Base-by-base conservation (phyloP, 2,888 invertebrate species). In the Drosophila leonis region DNA sequence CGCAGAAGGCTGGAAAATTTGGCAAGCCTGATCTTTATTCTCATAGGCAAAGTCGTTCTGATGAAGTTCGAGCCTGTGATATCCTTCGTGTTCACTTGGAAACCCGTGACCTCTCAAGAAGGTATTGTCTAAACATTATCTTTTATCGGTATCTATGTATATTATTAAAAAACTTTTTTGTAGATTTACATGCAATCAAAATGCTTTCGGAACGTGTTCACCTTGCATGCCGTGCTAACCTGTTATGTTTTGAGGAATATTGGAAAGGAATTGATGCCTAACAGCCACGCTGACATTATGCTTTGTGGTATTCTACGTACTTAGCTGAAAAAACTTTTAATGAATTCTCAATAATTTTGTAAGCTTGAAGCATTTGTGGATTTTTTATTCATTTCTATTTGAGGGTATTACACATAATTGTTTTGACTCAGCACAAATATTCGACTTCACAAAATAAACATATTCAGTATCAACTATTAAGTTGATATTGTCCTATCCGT, bases 61-160 rank as follows among this genome's bases (percentile, higher is more conserved):
- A 88, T 77, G 78, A 87, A 65, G 64, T 76, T 39, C 82, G 75
- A 39, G 41, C 90, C 7, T 87, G 90, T 60, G 91, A 91, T 73
- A 62, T 78, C 63, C 65, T 91, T 48, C 88, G 91, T n/a, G 82
- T 83, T 6, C 65, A 82, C 15, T 78, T 91, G 81, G 91, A 91
- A 49, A 55, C 77, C 41, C 83, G 81, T 9, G 91, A 91, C 56
- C 60, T 82, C 7, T 41, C 42, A 20, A 72, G 77, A 61, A 72
- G 70, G 82, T 88, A 72, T 46, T 48, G 20, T 62, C n/a, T 1
- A 4, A 13, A 20, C 13, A 18, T 49, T 0, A 13, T 49, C 0
- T 33, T 20, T 8, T 7, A 33, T 49, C 7, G 1, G 4, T 13
- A 48, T n/a, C 4, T n/a, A 46, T 48, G 1, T n/a, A 46, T 48